phyloP scores from a whole-genome alignment of 2,888 invertebrate genomes.

The Drosophila dives region DNA sequence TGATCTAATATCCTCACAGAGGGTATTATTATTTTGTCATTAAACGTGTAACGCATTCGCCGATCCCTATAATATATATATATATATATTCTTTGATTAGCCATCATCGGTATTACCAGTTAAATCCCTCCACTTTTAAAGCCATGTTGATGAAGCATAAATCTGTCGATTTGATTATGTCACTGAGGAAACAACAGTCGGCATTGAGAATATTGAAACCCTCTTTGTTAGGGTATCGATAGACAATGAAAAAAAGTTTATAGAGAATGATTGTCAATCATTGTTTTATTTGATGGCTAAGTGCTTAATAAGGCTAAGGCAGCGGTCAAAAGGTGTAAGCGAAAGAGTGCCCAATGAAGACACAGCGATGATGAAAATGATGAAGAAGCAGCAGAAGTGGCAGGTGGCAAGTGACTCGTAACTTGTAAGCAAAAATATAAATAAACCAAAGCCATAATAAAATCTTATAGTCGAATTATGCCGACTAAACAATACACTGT shows the following conservation, averaged over 20 bases:
- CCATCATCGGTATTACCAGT: not conserved
- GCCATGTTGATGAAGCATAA: not conserved
- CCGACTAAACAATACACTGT: slow-evolving; percentile 1
- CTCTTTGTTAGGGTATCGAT: slow-evolving; percentile 6
- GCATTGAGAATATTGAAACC: not conserved
- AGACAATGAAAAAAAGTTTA: not conserved
- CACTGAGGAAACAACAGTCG: not conserved
- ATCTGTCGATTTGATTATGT: not conserved
- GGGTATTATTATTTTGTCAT: not conserved
- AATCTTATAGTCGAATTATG: not conserved
- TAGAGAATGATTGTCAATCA: slow-evolving; percentile 16
- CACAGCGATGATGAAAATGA: not conserved
- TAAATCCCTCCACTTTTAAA: not conserved
- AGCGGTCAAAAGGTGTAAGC: slow-evolving; percentile 14
- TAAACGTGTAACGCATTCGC: not conserved
- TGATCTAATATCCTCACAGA: not conserved
- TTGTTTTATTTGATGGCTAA: slow-evolving; percentile 2
- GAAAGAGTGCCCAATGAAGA: slow-evolving; percentile 9
- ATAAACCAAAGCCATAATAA: not conserved
- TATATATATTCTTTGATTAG: not conserved
- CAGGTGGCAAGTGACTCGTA: slow-evolving; percentile 28
- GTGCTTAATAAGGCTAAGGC: slow-evolving; percentile 19
- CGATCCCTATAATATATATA: not conserved
- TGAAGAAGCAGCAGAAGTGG: not conserved
- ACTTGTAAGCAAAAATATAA: slow-evolving; percentile 13